Conservation (phyloP, 2,888 invertebrate species). For the Pollenia angustigena region DNA sequence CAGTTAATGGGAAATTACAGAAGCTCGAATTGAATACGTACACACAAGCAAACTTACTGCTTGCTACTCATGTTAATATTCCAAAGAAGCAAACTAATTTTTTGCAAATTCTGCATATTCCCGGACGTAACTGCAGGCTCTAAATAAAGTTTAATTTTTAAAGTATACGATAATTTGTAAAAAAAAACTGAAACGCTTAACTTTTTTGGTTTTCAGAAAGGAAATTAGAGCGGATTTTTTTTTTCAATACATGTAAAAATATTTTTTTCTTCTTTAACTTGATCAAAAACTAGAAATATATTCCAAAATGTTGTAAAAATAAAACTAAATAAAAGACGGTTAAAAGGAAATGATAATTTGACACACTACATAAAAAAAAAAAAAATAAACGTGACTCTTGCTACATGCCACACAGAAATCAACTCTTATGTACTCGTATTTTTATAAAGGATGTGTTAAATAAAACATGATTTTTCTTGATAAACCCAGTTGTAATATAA, state of each 20-base stretch:
- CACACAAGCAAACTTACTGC: not conserved
- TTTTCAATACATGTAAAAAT: not conserved
- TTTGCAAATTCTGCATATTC: constrained; percentile 22
- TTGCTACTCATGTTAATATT: not conserved
- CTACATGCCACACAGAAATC: not conserved
- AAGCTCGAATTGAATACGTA: constrained; percentile 29
- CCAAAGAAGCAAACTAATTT: constrained; percentile 21
- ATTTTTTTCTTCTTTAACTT: too few species aligned
- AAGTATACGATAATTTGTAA: constrained; percentile 13
- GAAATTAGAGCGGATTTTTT: constrained; percentile 29
- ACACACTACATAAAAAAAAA: not conserved
- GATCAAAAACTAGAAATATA: too few species aligned
- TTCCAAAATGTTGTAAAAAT: not conserved
- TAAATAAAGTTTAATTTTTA: constrained; percentile 19
- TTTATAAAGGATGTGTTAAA: not conserved
- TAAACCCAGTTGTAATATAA: constrained; percentile 1
- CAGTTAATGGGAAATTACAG: constrained; percentile 77
- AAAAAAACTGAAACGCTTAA: not conserved
- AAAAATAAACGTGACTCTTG: not conserved
- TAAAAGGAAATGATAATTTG: constrained; percentile 20
- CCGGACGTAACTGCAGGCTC: constrained; percentile 5
- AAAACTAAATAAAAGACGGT: not conserved
- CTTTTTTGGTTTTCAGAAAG: not conserved
- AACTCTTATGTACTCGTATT: not conserved
- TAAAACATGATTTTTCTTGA: not conserved